Evolutionary conservation across 2,888 invertebrate genomes (phyloP).

Genomic region (Ischnus inquisitorius): DNA sequence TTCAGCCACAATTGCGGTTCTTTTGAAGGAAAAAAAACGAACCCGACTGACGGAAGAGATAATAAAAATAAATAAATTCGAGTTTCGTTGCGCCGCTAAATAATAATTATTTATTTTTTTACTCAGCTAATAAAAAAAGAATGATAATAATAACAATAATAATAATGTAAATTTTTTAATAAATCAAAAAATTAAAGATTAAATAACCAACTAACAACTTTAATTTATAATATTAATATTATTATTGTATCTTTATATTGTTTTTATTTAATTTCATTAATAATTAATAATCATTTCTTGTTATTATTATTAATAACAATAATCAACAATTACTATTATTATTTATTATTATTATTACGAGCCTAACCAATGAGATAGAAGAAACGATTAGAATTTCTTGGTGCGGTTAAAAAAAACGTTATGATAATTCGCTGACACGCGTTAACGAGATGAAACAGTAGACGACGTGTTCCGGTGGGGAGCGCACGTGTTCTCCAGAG

Average conservation of each 20-base stretch:
- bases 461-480: constrained; percentile 11
- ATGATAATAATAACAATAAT: too few relatives aligned
- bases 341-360: too few relatives aligned
- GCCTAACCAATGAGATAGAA: neutral
- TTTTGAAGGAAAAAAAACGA: neutral
- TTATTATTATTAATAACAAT: too few relatives aligned
- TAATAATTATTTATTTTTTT: neutral
- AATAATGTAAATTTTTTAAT: too few relatives aligned
- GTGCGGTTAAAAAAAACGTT: neutral
- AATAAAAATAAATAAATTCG: neutral
- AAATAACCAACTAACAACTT: too few relatives aligned
- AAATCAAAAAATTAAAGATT: too few relatives aligned
- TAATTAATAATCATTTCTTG: too few relatives aligned
- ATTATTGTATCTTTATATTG: too few relatives aligned
- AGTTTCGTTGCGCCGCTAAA: neutral
- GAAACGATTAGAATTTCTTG: neutral
- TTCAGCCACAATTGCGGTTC: neutral
- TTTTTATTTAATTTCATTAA: too few relatives aligned
- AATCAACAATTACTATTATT: too few relatives aligned
- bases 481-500: constrained; percentile 43
- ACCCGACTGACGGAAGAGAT: neutral
- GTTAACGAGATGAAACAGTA: constrained; percentile 13
- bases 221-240: too few relatives aligned
- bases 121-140: too few relatives aligned
- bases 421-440: constrained; percentile 30